Evolutionary conservation across 2,113 vertebrate species (phyloP).

Genomic region (Alligator mississippiensis): DNA sequence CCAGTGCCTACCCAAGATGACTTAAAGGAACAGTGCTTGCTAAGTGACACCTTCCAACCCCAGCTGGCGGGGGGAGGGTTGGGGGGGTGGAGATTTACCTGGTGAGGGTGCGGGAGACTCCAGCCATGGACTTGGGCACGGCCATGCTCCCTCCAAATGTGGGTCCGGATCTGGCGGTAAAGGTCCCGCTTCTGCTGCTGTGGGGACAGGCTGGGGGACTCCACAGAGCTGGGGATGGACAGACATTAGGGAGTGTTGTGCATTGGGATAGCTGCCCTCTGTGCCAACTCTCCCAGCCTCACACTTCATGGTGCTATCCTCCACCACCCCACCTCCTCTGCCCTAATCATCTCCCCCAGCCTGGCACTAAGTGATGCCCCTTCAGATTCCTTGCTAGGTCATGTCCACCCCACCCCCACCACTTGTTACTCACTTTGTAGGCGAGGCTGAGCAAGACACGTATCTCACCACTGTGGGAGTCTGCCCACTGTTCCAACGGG

Average conservation of each 20-base stretch:
- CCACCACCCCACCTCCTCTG: fast-evolving
- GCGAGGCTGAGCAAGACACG: not conserved
- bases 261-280: too few species aligned
- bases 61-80: too few species aligned
- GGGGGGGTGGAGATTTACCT: slow-evolving; percentile 13
- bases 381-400: too few species aligned
- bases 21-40: not conserved
- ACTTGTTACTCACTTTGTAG: slow-evolving; percentile 13
- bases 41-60: not conserved
- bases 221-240: not conserved
- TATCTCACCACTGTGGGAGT: not conserved
- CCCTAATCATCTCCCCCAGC: too few species aligned
- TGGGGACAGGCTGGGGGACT: slow-evolving; percentile 63
- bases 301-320: too few species aligned
- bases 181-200: slow-evolving; percentile 79
- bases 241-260: not conserved
- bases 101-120: slow-evolving; percentile 73
- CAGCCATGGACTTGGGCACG: slow-evolving; percentile 84
- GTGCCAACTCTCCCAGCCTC: too few species aligned
- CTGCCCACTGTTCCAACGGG: not conserved
- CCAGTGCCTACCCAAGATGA: not conserved
- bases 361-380: too few species aligned
- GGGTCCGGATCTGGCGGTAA: slow-evolving; percentile 83
- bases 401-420: not conserved
- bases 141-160: slow-evolving; percentile 82